phyloP scores from a whole-genome alignment of 2,113 vertebrate species.

The Ascaphus truei region DNA sequence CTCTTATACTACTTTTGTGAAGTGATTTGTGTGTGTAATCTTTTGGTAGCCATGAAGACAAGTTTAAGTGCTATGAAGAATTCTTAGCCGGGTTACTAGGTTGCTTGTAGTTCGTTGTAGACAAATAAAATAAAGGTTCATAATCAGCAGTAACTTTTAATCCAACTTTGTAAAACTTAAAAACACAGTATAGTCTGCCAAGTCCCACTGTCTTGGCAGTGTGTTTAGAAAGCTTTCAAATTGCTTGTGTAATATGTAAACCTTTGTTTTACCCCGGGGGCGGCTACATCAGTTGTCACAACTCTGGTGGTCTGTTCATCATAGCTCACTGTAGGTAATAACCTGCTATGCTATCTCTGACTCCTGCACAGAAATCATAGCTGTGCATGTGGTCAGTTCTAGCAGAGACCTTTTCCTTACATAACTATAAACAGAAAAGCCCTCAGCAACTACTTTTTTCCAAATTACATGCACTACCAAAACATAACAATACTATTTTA shows the following conservation, averaged over 20 bases:
- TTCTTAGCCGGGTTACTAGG: conserved; percentile 84
- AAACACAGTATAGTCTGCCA: conserved; percentile 82
- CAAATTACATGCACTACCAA: background rate
- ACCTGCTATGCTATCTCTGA: conserved; percentile 70
- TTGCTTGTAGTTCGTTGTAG: conserved; percentile 87
- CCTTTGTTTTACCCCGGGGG: conserved; percentile 90
- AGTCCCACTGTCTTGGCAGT: conserved; percentile 96
- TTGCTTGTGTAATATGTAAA: conserved; percentile 98
- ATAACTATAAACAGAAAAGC: conserved; percentile 5
- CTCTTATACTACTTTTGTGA: conserved; percentile 77
- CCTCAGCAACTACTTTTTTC: background rate
- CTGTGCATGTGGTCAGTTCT: conserved; percentile 47
- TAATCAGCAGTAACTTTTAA: conserved; percentile 81
- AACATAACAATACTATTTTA: background rate
- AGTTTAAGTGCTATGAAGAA: conserved; percentile 82
- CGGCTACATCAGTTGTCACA: conserved; percentile 87
- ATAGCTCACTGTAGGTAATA: conserved; percentile 77
- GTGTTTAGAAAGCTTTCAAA: conserved; percentile 97
- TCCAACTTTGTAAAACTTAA: conserved; percentile 74
- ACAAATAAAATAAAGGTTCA: conserved; percentile 81
- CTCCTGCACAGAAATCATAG: conserved; percentile 63
- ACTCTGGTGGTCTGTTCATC: conserved; percentile 92
- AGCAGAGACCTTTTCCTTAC: conserved; percentile 40
- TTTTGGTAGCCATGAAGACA: conserved; percentile 84
- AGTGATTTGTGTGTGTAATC: conserved; percentile 94